phyloP scores from a whole-genome alignment of 2,888 invertebrate genomes.

The Cotesia congregata region DNA sequence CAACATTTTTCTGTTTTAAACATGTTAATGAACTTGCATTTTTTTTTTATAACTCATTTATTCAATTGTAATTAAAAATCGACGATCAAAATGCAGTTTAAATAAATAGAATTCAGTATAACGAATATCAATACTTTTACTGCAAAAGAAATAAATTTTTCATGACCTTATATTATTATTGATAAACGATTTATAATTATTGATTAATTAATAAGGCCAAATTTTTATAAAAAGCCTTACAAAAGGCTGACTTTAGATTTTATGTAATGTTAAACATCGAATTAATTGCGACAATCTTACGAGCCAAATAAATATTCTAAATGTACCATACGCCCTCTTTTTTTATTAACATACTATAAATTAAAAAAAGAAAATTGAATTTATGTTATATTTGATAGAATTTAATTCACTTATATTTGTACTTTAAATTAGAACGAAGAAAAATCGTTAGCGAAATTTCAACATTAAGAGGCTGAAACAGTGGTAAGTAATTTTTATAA shows the following conservation, averaged over 20 bases:
- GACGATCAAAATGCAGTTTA: neutral
- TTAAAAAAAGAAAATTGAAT: neutral
- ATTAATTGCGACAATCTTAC: neutral
- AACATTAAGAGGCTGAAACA: too few species aligned
- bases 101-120: neutral
- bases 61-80: neutral
- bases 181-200: neutral
- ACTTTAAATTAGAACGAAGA: too few species aligned
- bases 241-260: neutral
- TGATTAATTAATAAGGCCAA: neutral
- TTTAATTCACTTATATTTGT: too few species aligned
- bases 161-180: neutral
- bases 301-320: conserved; percentile 1
- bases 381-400: too few species aligned
- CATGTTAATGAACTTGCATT: neutral
- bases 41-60: neutral
- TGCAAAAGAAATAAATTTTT: neutral
- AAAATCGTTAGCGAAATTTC: too few species aligned
- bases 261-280: neutral
- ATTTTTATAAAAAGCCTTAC: neutral
- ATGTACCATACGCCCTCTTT: neutral
- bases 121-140: neutral
- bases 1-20: neutral
- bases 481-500: too few species aligned
- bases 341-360: neutral